Evolutionary conservation across 1,140 invertebrate species (phyloP).

Genomic region (Laupala kohalensis): DNA sequence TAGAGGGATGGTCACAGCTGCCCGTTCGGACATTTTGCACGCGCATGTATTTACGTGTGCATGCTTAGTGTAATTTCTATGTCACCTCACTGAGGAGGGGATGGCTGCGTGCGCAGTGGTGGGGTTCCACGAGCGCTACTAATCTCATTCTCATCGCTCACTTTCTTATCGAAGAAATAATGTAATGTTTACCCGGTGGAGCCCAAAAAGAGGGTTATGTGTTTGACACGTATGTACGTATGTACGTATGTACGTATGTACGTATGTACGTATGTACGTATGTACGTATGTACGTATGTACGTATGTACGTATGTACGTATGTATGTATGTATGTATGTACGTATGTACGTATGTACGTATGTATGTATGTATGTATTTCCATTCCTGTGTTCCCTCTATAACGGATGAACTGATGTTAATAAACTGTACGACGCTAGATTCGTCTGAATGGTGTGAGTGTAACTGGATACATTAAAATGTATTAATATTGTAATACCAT

Average conservation of each 20-base stretch:
- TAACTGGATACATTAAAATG: neutral
- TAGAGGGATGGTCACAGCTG: too few relatives aligned
- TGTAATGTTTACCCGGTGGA: neutral
- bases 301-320: conserved; percentile 2
- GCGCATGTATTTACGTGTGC: neutral
- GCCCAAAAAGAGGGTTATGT: neutral
- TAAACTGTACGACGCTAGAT: neutral
- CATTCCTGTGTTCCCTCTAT: neutral
- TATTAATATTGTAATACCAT: neutral
- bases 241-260: conserved; percentile 6
- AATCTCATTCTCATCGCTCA: neutral
- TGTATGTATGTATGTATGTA: conserved; percentile 6
- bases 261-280: conserved; percentile 5
- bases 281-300: conserved; percentile 5
- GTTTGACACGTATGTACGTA: neutral
- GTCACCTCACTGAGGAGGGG: too few relatives aligned
- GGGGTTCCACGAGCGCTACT: too few relatives aligned
- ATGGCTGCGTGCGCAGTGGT: too few relatives aligned
- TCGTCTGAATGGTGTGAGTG: neutral
- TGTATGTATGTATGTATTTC: conserved; percentile 4
- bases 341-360: conserved; percentile 1
- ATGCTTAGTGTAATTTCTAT: too few relatives aligned
- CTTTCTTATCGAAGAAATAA: too few relatives aligned
- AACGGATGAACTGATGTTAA: neutral
- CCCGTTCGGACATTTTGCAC: too few relatives aligned